Conservation (phyloP, 2,888 invertebrate genomes). For the Nomada ruficornis region DNA sequence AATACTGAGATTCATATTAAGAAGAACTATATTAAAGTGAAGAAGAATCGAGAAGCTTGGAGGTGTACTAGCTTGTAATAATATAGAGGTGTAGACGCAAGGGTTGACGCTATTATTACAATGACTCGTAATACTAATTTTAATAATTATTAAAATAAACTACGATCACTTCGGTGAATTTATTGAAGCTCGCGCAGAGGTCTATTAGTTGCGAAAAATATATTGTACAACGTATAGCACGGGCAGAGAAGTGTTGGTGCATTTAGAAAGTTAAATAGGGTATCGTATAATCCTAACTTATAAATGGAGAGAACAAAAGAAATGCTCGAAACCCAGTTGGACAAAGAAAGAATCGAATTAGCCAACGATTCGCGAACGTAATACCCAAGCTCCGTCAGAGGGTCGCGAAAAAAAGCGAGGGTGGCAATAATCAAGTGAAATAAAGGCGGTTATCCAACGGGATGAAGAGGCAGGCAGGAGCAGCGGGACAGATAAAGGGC, state of each 20-base stretch:
- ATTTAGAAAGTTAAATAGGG: no score
- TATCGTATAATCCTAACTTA: neutral
- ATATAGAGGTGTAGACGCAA: neutral
- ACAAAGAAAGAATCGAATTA: conserved; percentile 57
- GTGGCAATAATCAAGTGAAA: conserved; percentile 67
- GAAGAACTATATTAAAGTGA: neutral
- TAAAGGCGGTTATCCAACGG: conserved; percentile 63
- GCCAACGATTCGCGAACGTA: conserved; percentile 58
- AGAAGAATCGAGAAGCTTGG: no score
- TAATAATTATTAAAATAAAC: neutral
- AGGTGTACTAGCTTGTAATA: neutral
- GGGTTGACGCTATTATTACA: neutral
- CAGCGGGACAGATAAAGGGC: conserved; percentile 77
- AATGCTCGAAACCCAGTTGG: neutral
- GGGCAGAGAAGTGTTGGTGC: no score
- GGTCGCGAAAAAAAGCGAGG: conserved; percentile 43
- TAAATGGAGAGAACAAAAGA: neutral
- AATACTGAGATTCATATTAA: no score
- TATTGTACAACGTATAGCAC: no score
- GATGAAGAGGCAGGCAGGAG: conserved; percentile 51
- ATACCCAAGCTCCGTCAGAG: conserved; percentile 29
- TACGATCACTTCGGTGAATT: neutral
- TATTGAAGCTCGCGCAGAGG: neutral
- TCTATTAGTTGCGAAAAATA: no score
- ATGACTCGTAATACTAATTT: neutral